Evolutionary conservation across 2,113 vertebrate genomes (phyloP).

Genomic region (Tinamus guttatus): DNA sequence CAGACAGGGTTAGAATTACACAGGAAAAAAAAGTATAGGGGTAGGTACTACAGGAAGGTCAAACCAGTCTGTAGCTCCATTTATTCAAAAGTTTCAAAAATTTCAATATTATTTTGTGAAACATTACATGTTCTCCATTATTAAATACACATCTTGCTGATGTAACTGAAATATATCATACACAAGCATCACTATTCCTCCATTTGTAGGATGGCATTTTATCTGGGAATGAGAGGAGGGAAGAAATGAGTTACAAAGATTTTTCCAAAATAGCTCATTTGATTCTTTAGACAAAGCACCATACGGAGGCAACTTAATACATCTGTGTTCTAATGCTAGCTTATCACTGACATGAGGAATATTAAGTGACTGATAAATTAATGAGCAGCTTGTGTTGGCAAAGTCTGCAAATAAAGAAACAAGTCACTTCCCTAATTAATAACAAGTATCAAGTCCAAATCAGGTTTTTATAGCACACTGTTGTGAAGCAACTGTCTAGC

Average conservation of each 20-base stretch:
- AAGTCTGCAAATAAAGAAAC: conserved; percentile 60
- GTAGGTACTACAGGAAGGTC: neutral
- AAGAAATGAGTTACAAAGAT: neutral
- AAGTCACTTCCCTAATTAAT: conserved; percentile 55
- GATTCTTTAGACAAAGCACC: conserved; percentile 66
- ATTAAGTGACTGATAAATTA: conserved; percentile 52
- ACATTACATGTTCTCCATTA: neutral
- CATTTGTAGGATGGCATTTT: neutral
- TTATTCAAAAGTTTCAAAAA: neutral
- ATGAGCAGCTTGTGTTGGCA: conserved; percentile 42
- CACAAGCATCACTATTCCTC: neutral
- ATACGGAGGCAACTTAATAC: conserved; percentile 57
- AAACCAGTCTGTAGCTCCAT: neutral
- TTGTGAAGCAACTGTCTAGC: neutral
- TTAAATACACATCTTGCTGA: neutral
- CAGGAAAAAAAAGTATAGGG: neutral
- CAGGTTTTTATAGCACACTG: neutral
- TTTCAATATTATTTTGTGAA: neutral
- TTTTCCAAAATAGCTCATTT: conserved; percentile 31
- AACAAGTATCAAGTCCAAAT: conserved; percentile 60
- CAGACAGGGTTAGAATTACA: neutral
- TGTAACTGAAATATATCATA: neutral
- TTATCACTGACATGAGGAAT: conserved; percentile 41
- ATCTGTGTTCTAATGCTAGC: conserved; percentile 43
- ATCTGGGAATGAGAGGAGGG: neutral